These are phyloP conservation scores for Myotis davidii DNA, from an alignment of 2,113 vertebrate genomes.

Conservation along the genomic window DNA sequence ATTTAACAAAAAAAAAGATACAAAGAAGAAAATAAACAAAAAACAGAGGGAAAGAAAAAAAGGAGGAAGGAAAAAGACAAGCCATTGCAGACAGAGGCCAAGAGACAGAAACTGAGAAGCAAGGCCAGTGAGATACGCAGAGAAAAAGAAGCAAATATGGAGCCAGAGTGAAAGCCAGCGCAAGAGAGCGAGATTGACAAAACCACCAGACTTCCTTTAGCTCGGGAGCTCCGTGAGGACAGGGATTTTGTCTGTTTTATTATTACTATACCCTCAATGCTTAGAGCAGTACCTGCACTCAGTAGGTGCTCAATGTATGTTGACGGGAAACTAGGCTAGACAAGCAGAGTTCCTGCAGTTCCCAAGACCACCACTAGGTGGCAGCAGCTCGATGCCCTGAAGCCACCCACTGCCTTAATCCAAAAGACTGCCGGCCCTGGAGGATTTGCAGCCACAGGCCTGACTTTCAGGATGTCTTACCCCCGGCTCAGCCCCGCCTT, in stretches of 20 bases:
- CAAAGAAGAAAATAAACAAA: neutral
- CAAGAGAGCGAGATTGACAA: neutral
- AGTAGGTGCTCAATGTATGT: no score
- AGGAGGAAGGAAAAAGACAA: neutral
- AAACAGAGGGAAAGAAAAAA: neutral
- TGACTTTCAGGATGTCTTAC: conserved; percentile 24
- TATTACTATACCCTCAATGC: neutral
- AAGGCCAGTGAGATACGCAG: neutral
- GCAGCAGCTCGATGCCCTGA: neutral
- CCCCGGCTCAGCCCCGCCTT: neutral
- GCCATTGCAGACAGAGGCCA: neutral
- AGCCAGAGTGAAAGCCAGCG: neutral
- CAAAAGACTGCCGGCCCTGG: neutral
- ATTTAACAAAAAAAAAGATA: neutral
- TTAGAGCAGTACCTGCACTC: neutral
- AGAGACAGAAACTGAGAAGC: neutral
- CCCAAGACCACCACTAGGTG: neutral
- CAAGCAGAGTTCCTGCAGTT: neutral
- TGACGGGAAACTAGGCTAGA: neutral
- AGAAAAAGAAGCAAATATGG: neutral
- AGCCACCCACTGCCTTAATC: neutral
- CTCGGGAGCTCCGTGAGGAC: neutral
- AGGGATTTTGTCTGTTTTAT: neutral
- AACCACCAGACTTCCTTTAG: neutral
- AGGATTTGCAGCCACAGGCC: neutral